Conservation (phyloP, 1,140 invertebrate species). For the Oreohelix idahoensis region DNA sequence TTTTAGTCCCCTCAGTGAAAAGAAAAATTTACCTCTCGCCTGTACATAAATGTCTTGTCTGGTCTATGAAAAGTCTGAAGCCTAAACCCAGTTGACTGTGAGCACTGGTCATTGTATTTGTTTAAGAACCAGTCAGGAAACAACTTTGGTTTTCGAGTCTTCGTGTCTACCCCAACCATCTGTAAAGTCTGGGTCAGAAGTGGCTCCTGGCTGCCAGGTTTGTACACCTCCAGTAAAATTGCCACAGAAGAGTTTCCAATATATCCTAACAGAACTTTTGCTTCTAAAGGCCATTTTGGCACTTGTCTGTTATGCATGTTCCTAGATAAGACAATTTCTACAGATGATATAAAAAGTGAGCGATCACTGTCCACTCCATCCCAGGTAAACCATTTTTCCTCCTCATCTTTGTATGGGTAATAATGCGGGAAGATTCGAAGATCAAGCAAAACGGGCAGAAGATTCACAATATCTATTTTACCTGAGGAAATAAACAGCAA, state of each 20-base stretch:
- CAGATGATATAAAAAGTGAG: not conserved
- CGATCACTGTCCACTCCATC: not conserved
- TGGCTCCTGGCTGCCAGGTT: not conserved
- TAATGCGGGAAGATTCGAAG: not conserved
- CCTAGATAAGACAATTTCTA: not conserved
- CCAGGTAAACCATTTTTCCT: not conserved
- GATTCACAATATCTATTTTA: not conserved
- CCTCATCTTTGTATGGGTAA: not conserved
- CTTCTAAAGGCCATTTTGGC: conserved; percentile 9
- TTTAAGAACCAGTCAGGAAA: conserved; percentile 25
- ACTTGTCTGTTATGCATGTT: not conserved
- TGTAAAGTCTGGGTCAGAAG: not conserved
- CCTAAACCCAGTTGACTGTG: not conserved
- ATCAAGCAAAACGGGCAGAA: not conserved
- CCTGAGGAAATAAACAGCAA: not conserved
- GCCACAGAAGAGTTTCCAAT: not conserved
- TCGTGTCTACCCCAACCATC: conserved; percentile 11
- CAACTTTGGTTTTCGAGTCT: not conserved
- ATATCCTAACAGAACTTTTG: not conserved
- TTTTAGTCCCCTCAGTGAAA: not conserved
- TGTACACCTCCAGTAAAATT: not conserved
- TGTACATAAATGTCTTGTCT: not conserved
- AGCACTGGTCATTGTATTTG: conserved; percentile 3
- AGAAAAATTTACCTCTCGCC: conserved; percentile 1
- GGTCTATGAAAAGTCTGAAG: not conserved